Percentiles rank a stretch among this genome's conserved stretches.
Conservation (phyloP, 2,888 invertebrate genomes). For the Dolichomitus sp. region DNA sequence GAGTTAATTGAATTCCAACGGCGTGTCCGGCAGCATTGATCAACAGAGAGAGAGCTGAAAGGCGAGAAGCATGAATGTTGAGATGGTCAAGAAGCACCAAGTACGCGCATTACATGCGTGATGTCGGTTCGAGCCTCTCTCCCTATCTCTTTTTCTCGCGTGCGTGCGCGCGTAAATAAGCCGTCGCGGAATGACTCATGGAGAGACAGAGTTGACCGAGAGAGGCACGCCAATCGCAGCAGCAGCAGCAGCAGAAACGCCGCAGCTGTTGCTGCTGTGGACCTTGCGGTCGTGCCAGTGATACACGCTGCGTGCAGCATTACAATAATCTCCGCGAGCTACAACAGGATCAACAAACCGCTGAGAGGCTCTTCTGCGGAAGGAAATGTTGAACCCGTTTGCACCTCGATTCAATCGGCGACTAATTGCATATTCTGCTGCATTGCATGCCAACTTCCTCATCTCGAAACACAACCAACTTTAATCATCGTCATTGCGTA, state of each 20-base stretch:
- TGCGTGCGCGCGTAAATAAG: constrained; percentile 9
- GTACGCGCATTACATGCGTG: constrained; percentile 20
- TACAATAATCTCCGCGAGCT: constrained; percentile 11
- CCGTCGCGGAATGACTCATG: constrained; percentile 20
- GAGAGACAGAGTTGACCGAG: constrained; percentile 23
- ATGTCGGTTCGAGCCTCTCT: constrained; percentile 18
- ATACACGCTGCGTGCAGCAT: constrained; percentile 1
- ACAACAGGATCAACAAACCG: constrained; percentile 19
- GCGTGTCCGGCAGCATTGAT: constrained; percentile 1
- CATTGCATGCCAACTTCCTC: not conserved
- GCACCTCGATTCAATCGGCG: not conserved
- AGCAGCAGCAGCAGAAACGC: not conserved
- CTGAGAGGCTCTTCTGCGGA: constrained; percentile 5
- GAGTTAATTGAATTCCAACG: constrained; percentile 60
- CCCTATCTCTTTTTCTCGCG: not conserved
- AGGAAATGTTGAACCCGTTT: constrained; percentile 27
- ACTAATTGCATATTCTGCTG: not conserved
- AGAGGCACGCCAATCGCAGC: constrained; percentile 6
- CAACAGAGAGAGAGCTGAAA: constrained; percentile 44
- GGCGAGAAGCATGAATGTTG: constrained; percentile 34
- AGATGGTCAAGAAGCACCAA: constrained; percentile 45
- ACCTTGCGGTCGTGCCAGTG: constrained; percentile 2
- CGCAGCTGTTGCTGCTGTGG: constrained; percentile 1
- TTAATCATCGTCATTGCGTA: not conserved
- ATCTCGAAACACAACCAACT: not conserved